Base-by-base conservation (phyloP, 2,113 vertebrate genomes). In the Rhinolophus ferrumequinum region DNA sequence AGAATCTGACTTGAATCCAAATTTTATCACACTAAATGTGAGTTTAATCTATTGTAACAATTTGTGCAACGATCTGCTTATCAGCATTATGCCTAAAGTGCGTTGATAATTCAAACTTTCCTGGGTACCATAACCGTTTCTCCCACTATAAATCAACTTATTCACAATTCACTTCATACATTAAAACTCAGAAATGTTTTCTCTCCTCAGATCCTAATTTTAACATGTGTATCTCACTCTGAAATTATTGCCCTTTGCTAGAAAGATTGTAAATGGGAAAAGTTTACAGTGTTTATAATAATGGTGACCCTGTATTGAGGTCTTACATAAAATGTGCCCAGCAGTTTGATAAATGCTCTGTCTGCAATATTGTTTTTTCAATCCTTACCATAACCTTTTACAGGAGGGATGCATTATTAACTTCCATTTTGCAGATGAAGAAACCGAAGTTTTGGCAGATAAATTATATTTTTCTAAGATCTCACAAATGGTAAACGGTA, bases 11-110 rank as follows among this genome's bases (percentile, higher is more conserved):
- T 95, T 84, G 52, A 67, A 60, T 82, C 5, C 18, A 90, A 64
- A 14, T 35, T 83, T 91, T 80, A 73, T 79, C 21, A 47, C 3
- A 70, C 8, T 76, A 82, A 80, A 24, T 60, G 22, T 81, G 44
- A 66, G 64, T 92, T 91, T 66, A 86, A 86, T 89, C 81, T 15
- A 69, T 56, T 88, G 44, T 75, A 72, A 87, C 80, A 82, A 26
- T 56, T 16, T 93, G 50, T 60, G n/a, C 33, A 62, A 1, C 75
- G 7, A 47, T 91, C 44, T n/a, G 11, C 15, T 64, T 26, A 84
- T 90, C 13, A 93, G 19, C 33, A 52, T 67, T 77, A 62, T 91
- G 33, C 33, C 2, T 11, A 41, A 18, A 67, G 30, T 52, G 7
- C 21, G 62, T 18, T 82, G 52, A 84, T 72, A 81, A 86, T 73